These are phyloP conservation scores for Vidua chalybeata DNA, from an alignment of 2,113 vertebrate genomes.

Conservation along the genomic window DNA sequence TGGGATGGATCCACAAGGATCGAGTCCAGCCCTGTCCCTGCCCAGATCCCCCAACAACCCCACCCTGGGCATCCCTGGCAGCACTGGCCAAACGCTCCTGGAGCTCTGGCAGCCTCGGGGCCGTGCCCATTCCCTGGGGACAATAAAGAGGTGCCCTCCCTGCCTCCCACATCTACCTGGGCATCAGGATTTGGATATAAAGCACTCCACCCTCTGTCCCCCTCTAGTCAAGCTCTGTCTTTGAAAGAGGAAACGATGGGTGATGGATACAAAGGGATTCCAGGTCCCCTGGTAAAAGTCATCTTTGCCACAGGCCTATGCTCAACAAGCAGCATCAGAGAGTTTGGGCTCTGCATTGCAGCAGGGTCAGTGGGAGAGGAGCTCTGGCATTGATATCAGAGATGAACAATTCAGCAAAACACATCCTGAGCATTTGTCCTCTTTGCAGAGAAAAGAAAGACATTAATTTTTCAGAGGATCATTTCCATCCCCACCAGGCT, in stretches of 20 bases:
- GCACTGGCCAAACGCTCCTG: background rate
- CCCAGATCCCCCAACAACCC: background rate
- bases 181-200: background rate
- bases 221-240: background rate
- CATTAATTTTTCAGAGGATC: slow-evolving; percentile 11
- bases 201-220: fast-evolving
- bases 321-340: background rate
- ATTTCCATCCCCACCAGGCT: background rate
- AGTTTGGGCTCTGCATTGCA: background rate
- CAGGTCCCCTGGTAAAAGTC: background rate
- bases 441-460: background rate
- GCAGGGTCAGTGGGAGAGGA: background rate
- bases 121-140: background rate
- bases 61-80: background rate
- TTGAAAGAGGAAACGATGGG: background rate
- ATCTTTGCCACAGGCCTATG: background rate
- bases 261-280: background rate
- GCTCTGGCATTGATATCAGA: background rate
- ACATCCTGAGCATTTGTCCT: background rate
- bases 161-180: background rate
- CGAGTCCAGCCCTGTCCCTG: fast-evolving
- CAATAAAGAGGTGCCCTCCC: background rate
- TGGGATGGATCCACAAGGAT: background rate
- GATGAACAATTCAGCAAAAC: background rate
- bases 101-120: background rate